Evolutionary conservation across 2,888 invertebrate genomes (phyloP).

Genomic region (Cephus spinipes): DNA sequence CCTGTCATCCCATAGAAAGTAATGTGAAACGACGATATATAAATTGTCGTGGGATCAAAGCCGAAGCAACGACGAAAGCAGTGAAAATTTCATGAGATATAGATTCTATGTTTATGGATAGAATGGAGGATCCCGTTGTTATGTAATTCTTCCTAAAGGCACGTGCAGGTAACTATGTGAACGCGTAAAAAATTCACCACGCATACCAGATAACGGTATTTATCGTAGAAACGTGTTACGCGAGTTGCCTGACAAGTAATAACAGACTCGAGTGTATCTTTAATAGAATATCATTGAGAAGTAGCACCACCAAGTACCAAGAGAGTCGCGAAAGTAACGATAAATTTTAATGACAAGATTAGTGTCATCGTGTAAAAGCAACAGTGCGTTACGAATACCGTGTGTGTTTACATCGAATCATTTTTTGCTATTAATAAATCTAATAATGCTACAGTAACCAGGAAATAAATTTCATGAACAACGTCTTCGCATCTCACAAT

Average conservation of each 20-base stretch:
- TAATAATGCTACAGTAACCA: neutral
- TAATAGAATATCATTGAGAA: neutral
- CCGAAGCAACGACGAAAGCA: no score
- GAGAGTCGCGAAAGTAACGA: neutral
- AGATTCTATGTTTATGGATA: neutral
- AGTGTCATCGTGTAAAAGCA: neutral
- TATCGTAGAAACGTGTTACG: neutral
- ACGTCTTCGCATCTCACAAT: no score
- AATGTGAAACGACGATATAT: no score
- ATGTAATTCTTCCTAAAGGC: neutral
- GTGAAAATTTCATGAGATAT: no score
- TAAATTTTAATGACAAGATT: neutral
- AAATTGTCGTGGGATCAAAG: no score
- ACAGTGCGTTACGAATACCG: neutral
- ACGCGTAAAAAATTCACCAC: neutral
- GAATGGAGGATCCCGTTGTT: neutral
- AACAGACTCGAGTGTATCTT: neutral
- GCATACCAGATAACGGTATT: neutral
- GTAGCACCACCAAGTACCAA: neutral
- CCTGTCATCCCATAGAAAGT: neutral
- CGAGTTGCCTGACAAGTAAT: neutral
- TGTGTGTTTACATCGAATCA: neutral
- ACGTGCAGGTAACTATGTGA: neutral
- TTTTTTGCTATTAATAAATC: neutral
- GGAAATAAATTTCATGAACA: no score